Evolutionary conservation across 2,113 vertebrate genomes (phyloP), one percentile per base, ranked within the genome.

Genomic region (Notarius lentiginosus): DNA sequence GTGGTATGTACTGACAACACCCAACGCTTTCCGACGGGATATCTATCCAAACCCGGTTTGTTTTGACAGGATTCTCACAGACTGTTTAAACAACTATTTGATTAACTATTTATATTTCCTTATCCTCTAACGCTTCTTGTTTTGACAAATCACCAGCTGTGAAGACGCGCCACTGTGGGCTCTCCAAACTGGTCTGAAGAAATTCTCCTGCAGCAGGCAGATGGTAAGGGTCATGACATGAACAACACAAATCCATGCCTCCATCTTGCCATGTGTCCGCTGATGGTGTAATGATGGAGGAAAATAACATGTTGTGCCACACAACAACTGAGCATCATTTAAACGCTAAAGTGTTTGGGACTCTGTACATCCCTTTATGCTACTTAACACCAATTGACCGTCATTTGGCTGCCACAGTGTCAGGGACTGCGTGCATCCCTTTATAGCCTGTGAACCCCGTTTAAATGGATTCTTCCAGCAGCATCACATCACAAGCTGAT

Each of bases 341-440:
- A 27, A 66, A 70, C 17, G 17, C 82, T 55, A 83, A 7, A 20
- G 51, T 70, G 82, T 70, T 56, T 53, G 49, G 47, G 65, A 68
- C 14, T 68, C 22, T 30, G 60, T 70, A 55, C n/a, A 83, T 82
- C 81, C 81, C 63, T 83, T 83, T 30, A 83, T 83, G 47, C n/a
- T 24, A 68, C 61, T 68, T 83, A 68, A 83, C 65, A 70, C 82
- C 82, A 83, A 70, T 83, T 83, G 82, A 70, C 82, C 49, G 56
- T 70, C 63, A 22, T 56, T 83, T 20, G 61, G 27, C 61, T 70
- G 82, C 49, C 65, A 83, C 47, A 11, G n/a, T 55, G 82, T 55
- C 30, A 55, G 65, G 65, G 82, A 83, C 47, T n/a, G 5, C 55
- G 63, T 68, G 47, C n/a, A 10, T 82, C 60, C 22, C 81, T 83